Conservation (phyloP, 2,113 vertebrate genomes). For the Salvelinus namaycush region DNA sequence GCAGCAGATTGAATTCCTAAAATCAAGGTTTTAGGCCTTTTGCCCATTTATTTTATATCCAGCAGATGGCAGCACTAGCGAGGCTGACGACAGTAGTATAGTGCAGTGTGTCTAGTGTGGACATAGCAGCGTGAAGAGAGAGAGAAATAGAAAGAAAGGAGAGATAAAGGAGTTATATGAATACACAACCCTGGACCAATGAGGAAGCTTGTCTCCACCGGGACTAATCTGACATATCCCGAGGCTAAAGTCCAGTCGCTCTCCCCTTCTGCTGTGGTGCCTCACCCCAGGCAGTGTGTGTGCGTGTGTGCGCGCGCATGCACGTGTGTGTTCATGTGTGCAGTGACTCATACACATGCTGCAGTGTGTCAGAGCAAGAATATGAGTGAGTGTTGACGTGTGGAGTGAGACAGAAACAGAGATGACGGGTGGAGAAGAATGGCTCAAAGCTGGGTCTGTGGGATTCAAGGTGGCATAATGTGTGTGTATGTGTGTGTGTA, state of each 20-base stretch:
- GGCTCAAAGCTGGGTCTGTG: neutral
- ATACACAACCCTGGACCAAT: constrained; percentile 9
- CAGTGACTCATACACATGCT: neutral
- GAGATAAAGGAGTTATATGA: neutral
- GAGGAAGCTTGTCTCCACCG: constrained; percentile 23
- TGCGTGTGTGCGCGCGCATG: neutral
- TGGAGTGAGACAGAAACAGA: constrained; percentile 13
- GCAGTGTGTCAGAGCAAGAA: constrained; percentile 16
- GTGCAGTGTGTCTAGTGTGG: neutral
- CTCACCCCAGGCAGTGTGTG: neutral
- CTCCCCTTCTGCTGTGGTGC: neutral
- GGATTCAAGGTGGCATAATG: neutral
- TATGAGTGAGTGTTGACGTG: constrained; percentile 28
- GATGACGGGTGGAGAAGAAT: neutral
- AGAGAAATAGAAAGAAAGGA: neutral
- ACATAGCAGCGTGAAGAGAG: neutral
- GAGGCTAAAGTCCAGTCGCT: constrained; percentile 27
- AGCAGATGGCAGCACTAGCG: neutral
- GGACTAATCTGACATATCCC: constrained; percentile 43
- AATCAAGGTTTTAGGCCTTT: too few species aligned
- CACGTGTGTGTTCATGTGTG: constrained; percentile 10
- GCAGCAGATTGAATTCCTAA: too few species aligned
- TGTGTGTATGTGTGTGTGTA: constrained; percentile 4
- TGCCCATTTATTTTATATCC: too few species aligned
- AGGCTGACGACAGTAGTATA: neutral